A percentile compares a stretch with the other conserved stretches of the same genome.
Conservation (phyloP, 1,140 invertebrate species). For the Globodera rostochiensis region DNA sequence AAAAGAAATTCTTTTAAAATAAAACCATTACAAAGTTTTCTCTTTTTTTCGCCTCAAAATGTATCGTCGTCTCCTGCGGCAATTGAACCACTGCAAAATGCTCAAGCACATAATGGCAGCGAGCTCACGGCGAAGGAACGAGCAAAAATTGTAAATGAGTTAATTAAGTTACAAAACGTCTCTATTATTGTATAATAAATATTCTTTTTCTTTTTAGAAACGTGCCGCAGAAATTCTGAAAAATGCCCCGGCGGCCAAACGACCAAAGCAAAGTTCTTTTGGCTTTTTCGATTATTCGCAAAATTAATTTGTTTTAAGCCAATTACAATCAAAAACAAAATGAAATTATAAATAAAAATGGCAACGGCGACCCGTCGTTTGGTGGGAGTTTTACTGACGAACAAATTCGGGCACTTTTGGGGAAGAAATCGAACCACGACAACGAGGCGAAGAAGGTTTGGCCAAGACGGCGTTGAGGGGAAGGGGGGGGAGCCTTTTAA, state of each 20-base stretch:
- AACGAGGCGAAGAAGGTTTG: slow-evolving; percentile 36
- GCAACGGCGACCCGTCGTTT: background rate
- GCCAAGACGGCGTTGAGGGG: background rate
- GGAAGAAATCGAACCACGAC: slow-evolving; percentile 46
- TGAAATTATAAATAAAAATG: background rate
- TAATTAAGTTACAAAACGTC: background rate
- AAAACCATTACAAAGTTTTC: background rate
- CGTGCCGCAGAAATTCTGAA: slow-evolving; percentile 47
- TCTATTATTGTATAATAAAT: background rate
- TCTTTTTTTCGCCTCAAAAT: background rate
- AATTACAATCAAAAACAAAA: background rate
- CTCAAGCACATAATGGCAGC: background rate
- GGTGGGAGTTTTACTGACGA: slow-evolving; percentile 37
- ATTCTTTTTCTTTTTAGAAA: slow-evolving; percentile 34
- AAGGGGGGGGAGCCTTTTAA: background rate
- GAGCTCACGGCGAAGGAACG: background rate
- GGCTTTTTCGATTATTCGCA: background rate
- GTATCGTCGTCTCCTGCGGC: background rate
- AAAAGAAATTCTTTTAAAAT: background rate
- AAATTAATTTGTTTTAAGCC: slow-evolving; percentile 11
- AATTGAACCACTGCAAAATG: background rate
- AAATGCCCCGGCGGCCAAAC: slow-evolving; percentile 12
- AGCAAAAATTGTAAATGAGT: slow-evolving; percentile 9
- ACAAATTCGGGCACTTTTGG: slow-evolving; percentile 35
- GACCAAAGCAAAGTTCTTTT: slow-evolving; percentile 25